A percentile compares a stretch with the other conserved stretches of the same genome.
phyloP scores from a whole-genome alignment of 1,140 invertebrate genomes.

The Drosophila nasuta region DNA sequence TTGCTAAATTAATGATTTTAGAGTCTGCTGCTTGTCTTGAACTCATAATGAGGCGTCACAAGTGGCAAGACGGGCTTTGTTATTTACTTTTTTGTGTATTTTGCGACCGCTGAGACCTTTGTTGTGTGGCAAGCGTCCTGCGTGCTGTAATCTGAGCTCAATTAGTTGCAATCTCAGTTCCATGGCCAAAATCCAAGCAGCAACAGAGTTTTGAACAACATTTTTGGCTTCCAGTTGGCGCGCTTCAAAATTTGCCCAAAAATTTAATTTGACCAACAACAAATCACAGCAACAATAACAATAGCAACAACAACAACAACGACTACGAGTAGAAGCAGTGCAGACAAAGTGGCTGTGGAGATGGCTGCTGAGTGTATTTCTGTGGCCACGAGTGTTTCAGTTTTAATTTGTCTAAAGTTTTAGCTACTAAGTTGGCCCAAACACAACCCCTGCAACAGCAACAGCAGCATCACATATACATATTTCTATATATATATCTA shows the following conservation, averaged over 20 bases:
- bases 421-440: slow-evolving; percentile 38
- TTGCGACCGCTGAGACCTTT: background rate
- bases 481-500: slow-evolving; percentile 1
- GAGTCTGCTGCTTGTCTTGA: background rate
- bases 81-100: background rate
- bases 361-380: slow-evolving; percentile 23
- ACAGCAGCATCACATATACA: background rate
- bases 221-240: slow-evolving; percentile 49
- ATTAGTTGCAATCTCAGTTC: slow-evolving; percentile 53
- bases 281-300: slow-evolving; percentile 22
- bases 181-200: background rate
- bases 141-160: slow-evolving; percentile 67
- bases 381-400: slow-evolving; percentile 66
- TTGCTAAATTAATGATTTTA: slow-evolving; percentile 53
- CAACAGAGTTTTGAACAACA: background rate
- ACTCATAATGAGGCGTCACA: slow-evolving; percentile 25
- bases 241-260: slow-evolving; percentile 44
- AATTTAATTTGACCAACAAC: slow-evolving; percentile 70
- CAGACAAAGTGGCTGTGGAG: slow-evolving; percentile 14
- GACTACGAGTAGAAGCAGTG: background rate
- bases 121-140: no score
- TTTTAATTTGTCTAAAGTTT: slow-evolving; percentile 76
- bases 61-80: slow-evolving; percentile 7
- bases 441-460: no score
- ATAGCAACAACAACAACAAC: slow-evolving; percentile 19